Evolutionary conservation across 2,113 vertebrate genomes (phyloP), one percentile per base, ranked within the genome.

Genomic region (Oenanthe oenanthe): DNA sequence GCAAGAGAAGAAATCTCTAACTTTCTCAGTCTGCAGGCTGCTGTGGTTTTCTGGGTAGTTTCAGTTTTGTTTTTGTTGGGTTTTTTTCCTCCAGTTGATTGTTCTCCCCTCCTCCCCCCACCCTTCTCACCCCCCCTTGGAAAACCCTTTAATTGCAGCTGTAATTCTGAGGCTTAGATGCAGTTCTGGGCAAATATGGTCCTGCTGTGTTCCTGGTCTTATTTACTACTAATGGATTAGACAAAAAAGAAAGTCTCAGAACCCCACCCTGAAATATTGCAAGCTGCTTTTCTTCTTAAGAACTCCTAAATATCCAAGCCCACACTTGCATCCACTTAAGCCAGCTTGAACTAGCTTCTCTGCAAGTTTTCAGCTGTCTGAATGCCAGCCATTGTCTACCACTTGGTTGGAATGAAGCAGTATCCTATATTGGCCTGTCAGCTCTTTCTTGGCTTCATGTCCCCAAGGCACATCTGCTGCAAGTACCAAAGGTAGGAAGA

Each of bases 351-450:
- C 83, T 92, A 92, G 87, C 83, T 94, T 94, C 74, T 77, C 75
- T 79, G 73, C 67, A 80, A 88, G 63, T 77, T 90, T 83, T 88
- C 34, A 60, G 45, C 70, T 60, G 0, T 87, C 89, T 73, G 66
- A 85, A 60, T 89, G 95, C 79, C 92, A 93, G 26, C 51, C 48
- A 93, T 96, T 95, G 94, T 97, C 77, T 93, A 15, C 43, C 25
- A 32, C 31, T n/a, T 58, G 85, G 25, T 79, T 68, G 67, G 81
- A 71, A 68, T 17, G 50, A 74, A 84, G n/a, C 21, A 32, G 34
- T 71, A 63, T 89, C 68, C 12, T 66, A 7, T 28, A 12, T 20
- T 53, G 61, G 62, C 70, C 29, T 83, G 40, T 90, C 91, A 83
- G 67, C 57, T 50, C 3, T 4, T 63, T 54, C 32, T 54, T 81